Conservation (phyloP, 1,140 invertebrate genomes). For the Zaprionus kolodkinae region DNA sequence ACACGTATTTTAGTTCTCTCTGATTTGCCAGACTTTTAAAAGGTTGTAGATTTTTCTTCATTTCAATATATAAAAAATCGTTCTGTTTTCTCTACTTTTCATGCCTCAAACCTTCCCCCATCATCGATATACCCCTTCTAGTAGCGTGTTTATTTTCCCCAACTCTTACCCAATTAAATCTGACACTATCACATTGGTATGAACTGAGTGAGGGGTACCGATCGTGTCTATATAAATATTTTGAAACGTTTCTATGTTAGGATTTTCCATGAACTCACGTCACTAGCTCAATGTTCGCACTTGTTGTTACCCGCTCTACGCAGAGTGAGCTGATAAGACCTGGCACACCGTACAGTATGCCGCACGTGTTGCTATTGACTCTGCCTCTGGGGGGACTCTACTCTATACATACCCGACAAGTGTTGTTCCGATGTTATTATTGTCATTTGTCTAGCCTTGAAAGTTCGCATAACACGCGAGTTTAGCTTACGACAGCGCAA, state of each 20-base stretch:
- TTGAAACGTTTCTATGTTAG: not conserved
- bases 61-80: not conserved
- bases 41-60: not conserved
- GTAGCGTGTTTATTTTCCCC: not conserved
- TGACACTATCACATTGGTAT: not conserved
- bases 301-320: not conserved
- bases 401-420: not conserved
- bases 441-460: constrained; percentile 40
- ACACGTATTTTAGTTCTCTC: no score
- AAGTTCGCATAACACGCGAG: constrained; percentile 43
- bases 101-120: no score
- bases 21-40: no score
- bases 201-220: not conserved
- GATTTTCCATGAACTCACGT: constrained; percentile 5
- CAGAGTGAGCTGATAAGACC: constrained; percentile 23
- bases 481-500: constrained; percentile 22
- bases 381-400: constrained; percentile 39
- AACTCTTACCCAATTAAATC: not conserved
- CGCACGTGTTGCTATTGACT: constrained; percentile 42
- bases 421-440: constrained; percentile 4
- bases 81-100: no score
- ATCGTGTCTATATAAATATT: not conserved
- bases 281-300: constrained; percentile 6
- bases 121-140: not conserved
- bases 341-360: not conserved